phyloP scores from a whole-genome alignment of 2,113 vertebrate species.

The Sander vitreus region DNA sequence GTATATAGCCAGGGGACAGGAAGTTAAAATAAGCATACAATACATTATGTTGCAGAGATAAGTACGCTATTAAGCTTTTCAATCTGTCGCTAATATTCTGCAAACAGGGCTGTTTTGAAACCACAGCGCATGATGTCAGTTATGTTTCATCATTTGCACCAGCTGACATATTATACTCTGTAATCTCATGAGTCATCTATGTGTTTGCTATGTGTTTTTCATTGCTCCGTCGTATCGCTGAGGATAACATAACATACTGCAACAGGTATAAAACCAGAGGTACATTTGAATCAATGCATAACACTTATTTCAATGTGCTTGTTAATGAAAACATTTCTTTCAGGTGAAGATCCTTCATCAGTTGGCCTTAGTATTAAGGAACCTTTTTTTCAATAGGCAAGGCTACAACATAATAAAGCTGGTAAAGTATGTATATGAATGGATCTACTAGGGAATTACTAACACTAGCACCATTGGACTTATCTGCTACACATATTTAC shows the following conservation, averaged over 20 bases:
- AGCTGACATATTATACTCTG: neutral
- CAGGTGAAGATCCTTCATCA: neutral
- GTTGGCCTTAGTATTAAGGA: neutral
- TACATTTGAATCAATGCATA: neutral
- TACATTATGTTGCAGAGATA: neutral
- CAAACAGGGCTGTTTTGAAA: neutral
- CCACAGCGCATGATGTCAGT: neutral
- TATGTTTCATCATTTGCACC: neutral
- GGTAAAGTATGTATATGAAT: slow-evolving; percentile 26
- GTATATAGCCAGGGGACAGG: no score
- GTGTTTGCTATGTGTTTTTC: neutral
- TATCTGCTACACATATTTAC: slow-evolving; percentile 51
- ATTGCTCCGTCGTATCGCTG: neutral
- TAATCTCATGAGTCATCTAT: neutral
- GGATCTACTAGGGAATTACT: slow-evolving; percentile 32
- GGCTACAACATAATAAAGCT: neutral
- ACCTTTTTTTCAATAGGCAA: neutral
- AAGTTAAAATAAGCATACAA: neutral
- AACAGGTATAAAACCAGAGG: slow-evolving; percentile 5
- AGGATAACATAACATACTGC: neutral
- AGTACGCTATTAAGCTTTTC: neutral
- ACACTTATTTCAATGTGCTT: neutral
- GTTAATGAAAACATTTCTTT: neutral
- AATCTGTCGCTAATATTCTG: neutral
- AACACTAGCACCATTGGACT: slow-evolving; percentile 44